Conservation (phyloP, 2,113 vertebrate genomes). For the Poeciliopsis prolifica region DNA sequence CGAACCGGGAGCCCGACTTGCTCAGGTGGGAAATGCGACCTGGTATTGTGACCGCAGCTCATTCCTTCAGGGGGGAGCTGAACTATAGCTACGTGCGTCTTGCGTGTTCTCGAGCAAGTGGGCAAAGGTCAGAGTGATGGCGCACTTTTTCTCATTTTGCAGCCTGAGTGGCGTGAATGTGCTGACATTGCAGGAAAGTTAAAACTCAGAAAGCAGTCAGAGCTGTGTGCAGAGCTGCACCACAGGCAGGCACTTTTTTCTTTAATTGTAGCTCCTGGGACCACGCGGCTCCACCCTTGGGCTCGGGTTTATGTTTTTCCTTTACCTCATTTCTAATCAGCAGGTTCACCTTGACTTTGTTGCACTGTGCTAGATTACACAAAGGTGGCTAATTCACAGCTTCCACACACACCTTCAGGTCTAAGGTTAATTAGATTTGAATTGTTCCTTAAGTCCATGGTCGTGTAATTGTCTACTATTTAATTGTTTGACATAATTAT, state of each 20-base stretch:
- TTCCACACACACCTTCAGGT: not conserved
- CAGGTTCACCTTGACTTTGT: constrained; percentile 44
- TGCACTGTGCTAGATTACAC: not conserved
- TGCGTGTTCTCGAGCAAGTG: constrained; percentile 1
- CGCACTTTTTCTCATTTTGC: constrained; percentile 1
- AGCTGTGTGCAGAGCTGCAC: not conserved
- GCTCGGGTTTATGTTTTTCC: constrained; percentile 14
- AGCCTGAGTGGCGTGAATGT: no score
- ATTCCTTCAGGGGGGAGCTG: not conserved
- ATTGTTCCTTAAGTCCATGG: not conserved
- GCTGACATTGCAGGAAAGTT: not conserved
- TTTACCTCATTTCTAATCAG: constrained; percentile 37
- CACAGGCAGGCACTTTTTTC: not conserved
- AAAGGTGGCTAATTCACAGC: not conserved
- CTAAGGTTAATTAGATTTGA: not conserved
- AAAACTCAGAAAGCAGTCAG: not conserved
- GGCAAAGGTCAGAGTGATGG: constrained; percentile 42
- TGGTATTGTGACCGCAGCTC: no score
- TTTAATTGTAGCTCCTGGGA: not conserved
- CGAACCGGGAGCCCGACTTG: constrained; percentile 29
- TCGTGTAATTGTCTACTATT: not conserved
- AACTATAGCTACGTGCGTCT: not conserved
- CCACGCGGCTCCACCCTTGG: constrained; percentile 9
- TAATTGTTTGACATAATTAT: not conserved
- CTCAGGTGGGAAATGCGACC: constrained; percentile 53